These are phyloP conservation scores for Lymantria dispar DNA, from an alignment of 2,888 invertebrate genomes.

Conservation along the genomic window DNA sequence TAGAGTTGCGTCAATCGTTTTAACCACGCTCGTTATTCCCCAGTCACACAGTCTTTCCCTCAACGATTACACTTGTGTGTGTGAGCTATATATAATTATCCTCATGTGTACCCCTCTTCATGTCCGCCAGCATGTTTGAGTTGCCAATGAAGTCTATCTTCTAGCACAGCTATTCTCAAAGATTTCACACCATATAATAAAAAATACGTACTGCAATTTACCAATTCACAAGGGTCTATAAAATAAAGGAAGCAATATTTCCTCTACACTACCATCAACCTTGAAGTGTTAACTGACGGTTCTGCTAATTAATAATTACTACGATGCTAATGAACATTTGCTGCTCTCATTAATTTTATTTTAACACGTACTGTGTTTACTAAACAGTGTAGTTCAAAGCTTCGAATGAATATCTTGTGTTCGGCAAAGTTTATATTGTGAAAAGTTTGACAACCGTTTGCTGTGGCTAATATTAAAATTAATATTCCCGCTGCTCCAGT, in stretches of 20 bases:
- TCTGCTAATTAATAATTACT: slow-evolving; percentile 46
- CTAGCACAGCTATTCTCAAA: slow-evolving; percentile 63
- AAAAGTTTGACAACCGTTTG: slow-evolving; percentile 64
- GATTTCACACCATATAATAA: slow-evolving; percentile 23
- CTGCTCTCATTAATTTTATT: slow-evolving; percentile 36
- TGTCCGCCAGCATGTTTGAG: slow-evolving; percentile 66
- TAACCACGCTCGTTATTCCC: slow-evolving; percentile 63
- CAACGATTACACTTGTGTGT: slow-evolving; percentile 44
- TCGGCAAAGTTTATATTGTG: not conserved
- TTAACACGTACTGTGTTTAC: slow-evolving; percentile 24
- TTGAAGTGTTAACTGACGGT: slow-evolving; percentile 42
- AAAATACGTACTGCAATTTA: slow-evolving; percentile 5
- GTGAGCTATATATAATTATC: slow-evolving; percentile 76
- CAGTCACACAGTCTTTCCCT: slow-evolving; percentile 63
- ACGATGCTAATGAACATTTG: slow-evolving; percentile 45
- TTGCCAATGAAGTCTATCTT: slow-evolving; percentile 76
- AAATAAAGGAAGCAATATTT: slow-evolving; percentile 20
- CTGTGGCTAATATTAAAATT: slow-evolving; percentile 78
- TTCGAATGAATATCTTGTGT: slow-evolving; percentile 25
- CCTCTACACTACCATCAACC: slow-evolving; percentile 34
- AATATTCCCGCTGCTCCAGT: slow-evolving; percentile 76
- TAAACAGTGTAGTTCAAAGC: slow-evolving; percentile 30
- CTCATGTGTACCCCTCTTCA: slow-evolving; percentile 64
- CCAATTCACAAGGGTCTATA: slow-evolving; percentile 19
- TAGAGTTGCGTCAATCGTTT: slow-evolving; percentile 73